Base-by-base conservation (phyloP, 2,113 vertebrate species). In the Alosa alosa region DNA sequence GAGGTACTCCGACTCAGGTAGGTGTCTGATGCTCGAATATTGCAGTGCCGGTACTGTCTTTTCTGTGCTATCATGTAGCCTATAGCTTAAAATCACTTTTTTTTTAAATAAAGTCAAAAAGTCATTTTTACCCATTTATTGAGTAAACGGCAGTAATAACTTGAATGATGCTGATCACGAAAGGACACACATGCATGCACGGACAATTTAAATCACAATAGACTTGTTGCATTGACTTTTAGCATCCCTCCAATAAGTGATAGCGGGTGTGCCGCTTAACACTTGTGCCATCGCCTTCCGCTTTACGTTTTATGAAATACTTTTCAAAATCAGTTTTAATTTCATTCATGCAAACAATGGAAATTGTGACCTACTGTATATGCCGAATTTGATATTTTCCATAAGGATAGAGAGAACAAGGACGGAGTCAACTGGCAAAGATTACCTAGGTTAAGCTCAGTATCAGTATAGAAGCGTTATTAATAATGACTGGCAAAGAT, bases 1-100 rank as follows among this genome's bases (percentile, higher is more conserved):
- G 93, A 96, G 97, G 86, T 96, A 96, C 90, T 92, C 94, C 39
- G 97, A 99, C 92, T 96, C 97, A 97, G 98, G 98, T 99, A 97
- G 92, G 85, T 49, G 44, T 72, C 46, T 15, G 55, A 64, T 85
- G 49, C 86, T 88, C 84, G 39, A 78, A 78, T 78, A 41, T 78
- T 36, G 47, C 68, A 81, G 49, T 81, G 68, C 15, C 47, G 15
- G 68, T 84, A 17, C 15, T 50, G 52, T 86, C 55, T 31, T 57
- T 57, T 46, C 55, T 25, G 64, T 68, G n/a, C 9, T 31, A 68
- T 11, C 25, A 25, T 13, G 6, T 68, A 68, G 64, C 64, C 64
- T 15, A 31, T 78, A 36, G 47, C 17, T 0, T 15, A 39, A 13
- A 47, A 22, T 22, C 85, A 46, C 39, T 60, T 41, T 75, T 31